Base-by-base conservation (phyloP, 2,113 vertebrate species). In the Atractosteus spatula region DNA sequence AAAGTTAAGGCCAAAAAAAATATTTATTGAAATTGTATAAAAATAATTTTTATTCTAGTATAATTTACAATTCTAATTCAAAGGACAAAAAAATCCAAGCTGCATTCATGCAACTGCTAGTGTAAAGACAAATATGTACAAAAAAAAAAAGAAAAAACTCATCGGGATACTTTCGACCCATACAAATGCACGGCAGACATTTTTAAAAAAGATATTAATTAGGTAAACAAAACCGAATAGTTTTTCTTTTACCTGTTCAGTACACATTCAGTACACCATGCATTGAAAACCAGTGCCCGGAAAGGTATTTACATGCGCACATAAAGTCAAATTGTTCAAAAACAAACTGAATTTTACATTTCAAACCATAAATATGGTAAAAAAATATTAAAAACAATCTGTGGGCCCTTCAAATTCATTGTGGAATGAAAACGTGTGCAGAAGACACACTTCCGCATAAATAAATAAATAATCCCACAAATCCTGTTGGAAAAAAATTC, bases 381-480 rank as follows among this genome's bases (percentile, higher is more conserved):
- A 83, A 82, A 82, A 71, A 76, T 70, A 81, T 85, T 87, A 87
- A 89, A 29, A 65, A 89, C 85, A 87, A 86, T 81, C 41, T 41
- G 78, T 85, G 88, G 87, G 86, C 84, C 87, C 88, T 91, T 89
- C 86, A 77, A 78, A 79, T 81, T 43, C 59, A 83, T 86, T 80
- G 91, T 87, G 93, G 91, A 93, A 92, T 94, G 93, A 91, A 85
- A 84, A 78, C 81, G 66, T 80, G 80, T 90, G 89, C 82, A 76
- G 16, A 87, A 88, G 62, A 77, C 72, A 62, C 8, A 42, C 57
- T 80, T 78, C 68, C 83, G 86, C 91, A 95, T 95, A 97, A 97
- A 97, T 97, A 96, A 96, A 97, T 97, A 97, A 96, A 95, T 94
- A 95, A 89, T 78, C 82, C 85, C 83, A 77, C 82, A 73, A 70